These are phyloP conservation scores for Chymomyza costata DNA, from an alignment of 1,140 invertebrate species.

Conservation along the genomic window DNA sequence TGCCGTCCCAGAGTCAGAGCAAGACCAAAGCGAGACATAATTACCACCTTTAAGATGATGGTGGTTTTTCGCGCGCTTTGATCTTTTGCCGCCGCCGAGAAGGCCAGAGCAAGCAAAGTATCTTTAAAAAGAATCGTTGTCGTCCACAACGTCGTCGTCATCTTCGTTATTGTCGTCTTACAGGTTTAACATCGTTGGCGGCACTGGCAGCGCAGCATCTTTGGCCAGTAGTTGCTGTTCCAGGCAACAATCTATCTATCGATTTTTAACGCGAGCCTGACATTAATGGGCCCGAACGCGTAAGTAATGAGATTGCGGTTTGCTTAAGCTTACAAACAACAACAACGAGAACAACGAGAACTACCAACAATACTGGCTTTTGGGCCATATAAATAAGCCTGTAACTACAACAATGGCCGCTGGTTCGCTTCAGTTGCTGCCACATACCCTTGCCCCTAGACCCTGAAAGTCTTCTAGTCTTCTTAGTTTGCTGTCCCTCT, in stretches of 20 bases:
- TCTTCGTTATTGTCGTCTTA: neutral
- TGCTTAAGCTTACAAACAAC: conserved; percentile 17
- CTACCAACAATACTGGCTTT: conserved; percentile 40
- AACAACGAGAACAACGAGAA: neutral
- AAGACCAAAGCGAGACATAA: conserved; percentile 57
- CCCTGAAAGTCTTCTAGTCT: too few relatives aligned
- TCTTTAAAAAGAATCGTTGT: conserved; percentile 40
- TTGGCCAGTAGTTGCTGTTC: conserved; percentile 43
- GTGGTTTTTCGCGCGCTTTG: conserved; percentile 73
- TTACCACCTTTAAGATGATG: conserved; percentile 74
- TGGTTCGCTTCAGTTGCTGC: conserved; percentile 2
- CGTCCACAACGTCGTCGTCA: conserved; percentile 36
- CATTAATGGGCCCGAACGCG: conserved; percentile 50
- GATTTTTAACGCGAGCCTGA: conserved; percentile 74
- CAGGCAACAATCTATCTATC: conserved; percentile 60
- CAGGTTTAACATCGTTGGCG: neutral
- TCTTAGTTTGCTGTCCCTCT: conserved; percentile 1
- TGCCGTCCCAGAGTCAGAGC: conserved; percentile 21
- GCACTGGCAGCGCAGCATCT: neutral
- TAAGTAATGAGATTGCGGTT: conserved; percentile 56
- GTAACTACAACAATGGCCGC: conserved; percentile 11
- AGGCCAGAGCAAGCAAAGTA: conserved; percentile 14
- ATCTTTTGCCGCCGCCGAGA: conserved; percentile 54
- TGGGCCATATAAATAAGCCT: conserved; percentile 43
- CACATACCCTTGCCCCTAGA: too few relatives aligned